A percentile compares a stretch with the other conserved stretches of the same genome.
These are phyloP conservation scores for Xenopus borealis DNA, from an alignment of 2,113 vertebrate genomes.

Conservation along the genomic window DNA sequence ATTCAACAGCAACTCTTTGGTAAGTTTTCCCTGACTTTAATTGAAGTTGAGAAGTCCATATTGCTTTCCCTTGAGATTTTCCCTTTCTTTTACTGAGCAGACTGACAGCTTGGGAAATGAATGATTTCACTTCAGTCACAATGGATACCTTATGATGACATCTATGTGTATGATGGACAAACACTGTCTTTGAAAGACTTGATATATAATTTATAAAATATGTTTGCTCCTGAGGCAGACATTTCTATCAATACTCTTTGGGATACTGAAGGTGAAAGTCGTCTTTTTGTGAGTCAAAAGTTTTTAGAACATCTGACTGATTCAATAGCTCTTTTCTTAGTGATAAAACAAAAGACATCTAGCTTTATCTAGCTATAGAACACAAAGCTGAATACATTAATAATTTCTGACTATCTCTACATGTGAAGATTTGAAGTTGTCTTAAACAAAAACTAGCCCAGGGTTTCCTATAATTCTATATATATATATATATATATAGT, in stretches of 20 bases:
- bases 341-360: conserved; percentile 51
- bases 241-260: conserved; percentile 55
- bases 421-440: no score
- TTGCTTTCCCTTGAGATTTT: conserved; percentile 43
- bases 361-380: no score
- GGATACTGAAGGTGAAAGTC: conserved; percentile 55
- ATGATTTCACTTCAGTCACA: conserved; percentile 53
- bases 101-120: conserved; percentile 58
- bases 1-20: no score
- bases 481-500: no score
- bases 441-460: no score
- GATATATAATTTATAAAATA: conserved; percentile 56
- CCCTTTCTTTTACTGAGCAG: conserved; percentile 45
- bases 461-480: no score
- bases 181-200: conserved; percentile 56
- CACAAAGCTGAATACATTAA: no score
- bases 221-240: conserved; percentile 48
- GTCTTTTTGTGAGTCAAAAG: conserved; percentile 51
- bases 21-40: conserved; percentile 17
- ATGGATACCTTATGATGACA: conserved; percentile 53
- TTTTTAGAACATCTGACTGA: conserved; percentile 46
- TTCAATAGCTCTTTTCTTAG: conserved; percentile 53
- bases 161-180: conserved; percentile 55
- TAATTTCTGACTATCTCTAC: no score
- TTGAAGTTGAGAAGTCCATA: conserved; percentile 42